Evolutionary conservation across 1,140 invertebrate species (phyloP), one percentile per base, ranked within the genome.

Genomic region (Leptonema lineaticorne): DNA sequence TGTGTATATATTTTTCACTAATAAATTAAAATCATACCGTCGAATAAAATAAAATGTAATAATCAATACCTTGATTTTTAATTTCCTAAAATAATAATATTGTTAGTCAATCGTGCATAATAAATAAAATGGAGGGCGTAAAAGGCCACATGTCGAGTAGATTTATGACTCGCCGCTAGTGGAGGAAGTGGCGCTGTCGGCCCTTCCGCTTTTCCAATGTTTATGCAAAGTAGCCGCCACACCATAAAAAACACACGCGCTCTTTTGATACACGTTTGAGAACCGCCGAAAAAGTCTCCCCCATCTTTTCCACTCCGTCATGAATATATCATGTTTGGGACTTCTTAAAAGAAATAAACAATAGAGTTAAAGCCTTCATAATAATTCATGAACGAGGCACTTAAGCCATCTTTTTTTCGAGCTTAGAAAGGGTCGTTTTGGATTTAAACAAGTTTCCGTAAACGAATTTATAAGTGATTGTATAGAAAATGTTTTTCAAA

Each of bases 121-220:
- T n/a, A n/a, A n/a, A n/a, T n/a, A n/a, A n/a, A n/a, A n/a, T n/a
- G n/a, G n/a, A n/a, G n/a, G 46, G 46, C 6, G 9, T 48, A 48
- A 18, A 14, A 37, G 30, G 30, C 30, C 46, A 48, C 18, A 24
- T 27, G 22, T 30, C 37, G n/a, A n/a, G n/a, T 65, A 68, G 69
- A 71, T 71, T 71, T 71, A 71, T 71, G 50, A 16, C 37, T 41
- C 27, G 24, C 60, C 28, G 65, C 67, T 68, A 71, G 67, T 64
- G 60, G 58, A 46, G 60, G 62, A 20, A 59, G 20, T 48, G 37
- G 56, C 26, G 53, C 53, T 46, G 30, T 29, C 28, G 58, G 14
- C 8, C 14, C 18, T 22, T 64, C 45, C 62, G 20, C 6, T 20
- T 22, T n/a, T 7, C n/a, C 18, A 46, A 64, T 46, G 62, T 64